These are phyloP conservation scores for Petroica traversi DNA, from an alignment of 2,113 vertebrate genomes.

Conservation along the genomic window DNA sequence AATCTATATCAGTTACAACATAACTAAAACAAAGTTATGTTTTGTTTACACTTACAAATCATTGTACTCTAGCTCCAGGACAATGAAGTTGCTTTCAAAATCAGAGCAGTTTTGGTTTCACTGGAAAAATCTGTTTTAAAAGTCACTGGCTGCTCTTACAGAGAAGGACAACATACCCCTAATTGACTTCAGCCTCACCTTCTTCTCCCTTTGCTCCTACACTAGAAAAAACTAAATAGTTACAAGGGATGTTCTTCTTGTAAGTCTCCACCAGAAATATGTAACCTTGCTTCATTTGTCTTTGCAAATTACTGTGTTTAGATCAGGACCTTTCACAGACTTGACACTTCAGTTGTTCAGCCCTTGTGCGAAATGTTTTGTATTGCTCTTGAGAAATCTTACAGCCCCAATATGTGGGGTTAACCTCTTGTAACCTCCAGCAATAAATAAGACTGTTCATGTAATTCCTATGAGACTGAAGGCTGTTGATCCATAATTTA, in stretches of 20 bases:
- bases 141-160: not conserved
- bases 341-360: not conserved
- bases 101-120: not conserved
- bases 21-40: not conserved
- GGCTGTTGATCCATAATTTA: not conserved
- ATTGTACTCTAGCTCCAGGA: not conserved
- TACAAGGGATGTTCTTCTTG: not conserved
- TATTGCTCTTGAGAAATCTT: not conserved
- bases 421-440: not conserved
- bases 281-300: not conserved
- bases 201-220: not conserved
- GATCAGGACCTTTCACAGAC: not conserved
- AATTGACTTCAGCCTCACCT: not conserved
- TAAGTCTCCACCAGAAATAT: not conserved
- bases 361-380: not conserved
- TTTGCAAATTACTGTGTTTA: not conserved
- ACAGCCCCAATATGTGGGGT: fast-evolving
- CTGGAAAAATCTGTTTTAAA: not conserved
- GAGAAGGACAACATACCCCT: not conserved
- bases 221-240: not conserved
- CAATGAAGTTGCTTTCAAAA: not conserved
- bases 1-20: not conserved
- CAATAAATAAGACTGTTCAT: not conserved
- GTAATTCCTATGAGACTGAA: not conserved
- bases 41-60: not conserved